Percentiles rank a stretch among this genome's conserved stretches.
Conservation (phyloP, 2,797 vertebrate species). For the Gymnopithys bicolor region DNA sequence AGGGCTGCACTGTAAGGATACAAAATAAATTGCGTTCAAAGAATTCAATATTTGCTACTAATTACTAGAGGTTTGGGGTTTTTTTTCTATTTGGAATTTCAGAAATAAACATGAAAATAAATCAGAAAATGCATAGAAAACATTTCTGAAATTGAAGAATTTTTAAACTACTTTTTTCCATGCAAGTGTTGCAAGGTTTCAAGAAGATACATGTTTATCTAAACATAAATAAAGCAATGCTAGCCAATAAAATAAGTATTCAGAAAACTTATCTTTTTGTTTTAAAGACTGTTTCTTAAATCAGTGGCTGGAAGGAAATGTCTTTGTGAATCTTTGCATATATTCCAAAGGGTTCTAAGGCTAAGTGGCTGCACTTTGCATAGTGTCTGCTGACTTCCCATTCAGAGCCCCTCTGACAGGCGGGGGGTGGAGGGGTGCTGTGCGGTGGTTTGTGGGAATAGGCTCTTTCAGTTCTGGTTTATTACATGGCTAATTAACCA, state of each 20-base stretch:
- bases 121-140: not conserved
- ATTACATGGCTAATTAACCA: constrained; percentile 88
- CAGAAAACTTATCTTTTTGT: constrained; percentile 14
- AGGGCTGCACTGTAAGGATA: not conserved
- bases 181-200: not conserved
- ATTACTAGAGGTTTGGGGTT: accelerated
- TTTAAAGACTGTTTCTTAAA: constrained; percentile 39
- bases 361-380: constrained; percentile 60
- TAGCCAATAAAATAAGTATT: not conserved
- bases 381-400: constrained; percentile 64
- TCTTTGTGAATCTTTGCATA: constrained; percentile 69
- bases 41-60: not conserved
- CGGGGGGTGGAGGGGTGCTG: constrained; percentile 71
- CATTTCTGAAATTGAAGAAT: not conserved
- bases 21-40: not conserved
- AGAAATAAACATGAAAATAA: not conserved
- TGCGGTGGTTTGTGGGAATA: constrained; percentile 79
- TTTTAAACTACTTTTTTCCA: not conserved
- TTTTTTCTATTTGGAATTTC: not conserved
- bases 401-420: constrained; percentile 68
- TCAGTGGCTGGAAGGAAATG: constrained; percentile 57
- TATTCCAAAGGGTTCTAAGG: constrained; percentile 46
- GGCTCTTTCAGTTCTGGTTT: constrained; percentile 81
- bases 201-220: not conserved
- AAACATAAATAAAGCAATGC: not conserved